Percentiles rank a stretch among this genome's conserved stretches.
Evolutionary conservation across 2,113 vertebrate species (phyloP).

Genomic region (Colaptes auratus): DNA sequence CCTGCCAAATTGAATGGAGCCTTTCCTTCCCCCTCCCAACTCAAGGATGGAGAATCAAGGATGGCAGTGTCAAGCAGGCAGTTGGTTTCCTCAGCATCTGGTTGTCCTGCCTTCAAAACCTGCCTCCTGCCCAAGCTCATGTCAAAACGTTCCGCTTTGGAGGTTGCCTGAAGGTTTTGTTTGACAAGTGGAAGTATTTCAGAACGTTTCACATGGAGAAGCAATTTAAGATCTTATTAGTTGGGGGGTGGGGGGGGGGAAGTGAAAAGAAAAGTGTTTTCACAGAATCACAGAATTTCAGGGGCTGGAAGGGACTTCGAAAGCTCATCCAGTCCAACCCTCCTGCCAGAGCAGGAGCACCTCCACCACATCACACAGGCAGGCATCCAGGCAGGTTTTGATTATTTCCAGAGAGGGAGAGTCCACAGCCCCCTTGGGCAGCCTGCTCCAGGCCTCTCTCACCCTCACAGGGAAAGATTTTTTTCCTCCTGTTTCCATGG

Average conservation of each 20-base stretch:
- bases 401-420: no score
- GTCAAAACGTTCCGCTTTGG: constrained; percentile 37
- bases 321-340: no score
- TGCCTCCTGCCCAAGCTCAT: not conserved
- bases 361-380: no score
- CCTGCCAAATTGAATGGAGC: not conserved
- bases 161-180: not conserved
- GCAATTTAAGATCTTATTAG: not conserved
- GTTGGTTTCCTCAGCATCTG: not conserved
- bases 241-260: not conserved
- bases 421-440: no score
- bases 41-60: not conserved
- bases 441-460: no score
- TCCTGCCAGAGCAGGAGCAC: no score
- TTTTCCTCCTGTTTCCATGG: no score
- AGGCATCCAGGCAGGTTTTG: no score
- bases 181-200: not conserved
- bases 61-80: not conserved
- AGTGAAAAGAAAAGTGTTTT: not conserved
- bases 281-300: no score
- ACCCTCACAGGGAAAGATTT: no score
- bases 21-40: not conserved
- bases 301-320: no score
- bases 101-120: not conserved
- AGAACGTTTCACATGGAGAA: not conserved